A percentile compares a stretch with the other conserved stretches of the same genome.
Evolutionary conservation across 2,888 invertebrate species (phyloP).

Genomic region (Merodon equestris): DNA sequence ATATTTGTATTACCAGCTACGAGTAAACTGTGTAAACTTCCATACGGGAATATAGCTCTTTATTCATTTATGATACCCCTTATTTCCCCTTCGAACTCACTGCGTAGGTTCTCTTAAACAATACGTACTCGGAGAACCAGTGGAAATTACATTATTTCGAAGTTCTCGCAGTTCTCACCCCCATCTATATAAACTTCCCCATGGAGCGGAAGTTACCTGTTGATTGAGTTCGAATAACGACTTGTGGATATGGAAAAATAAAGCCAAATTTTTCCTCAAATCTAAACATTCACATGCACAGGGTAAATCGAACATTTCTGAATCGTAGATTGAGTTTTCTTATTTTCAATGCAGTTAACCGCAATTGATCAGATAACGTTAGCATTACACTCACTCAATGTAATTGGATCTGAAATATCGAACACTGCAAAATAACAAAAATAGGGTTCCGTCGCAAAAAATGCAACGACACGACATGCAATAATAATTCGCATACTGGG

Average conservation of each 20-base stretch:
- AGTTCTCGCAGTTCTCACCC: no score
- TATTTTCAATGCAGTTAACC: conserved; percentile 21
- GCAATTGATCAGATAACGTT: conserved; percentile 49
- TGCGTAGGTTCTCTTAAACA: no score
- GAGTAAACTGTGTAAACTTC: no score
- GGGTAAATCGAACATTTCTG: no score
- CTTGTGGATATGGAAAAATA: background rate
- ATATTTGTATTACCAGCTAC: no score
- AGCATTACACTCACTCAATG: conserved; percentile 54
- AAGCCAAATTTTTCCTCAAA: no score
- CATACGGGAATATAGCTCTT: no score
- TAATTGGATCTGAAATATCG: conserved; percentile 56
- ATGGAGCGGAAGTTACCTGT: background rate
- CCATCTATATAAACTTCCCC: conserved; percentile 4
- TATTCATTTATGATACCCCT: no score
- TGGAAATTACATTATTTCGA: no score
- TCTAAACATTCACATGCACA: no score
- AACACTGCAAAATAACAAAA: conserved; percentile 50
- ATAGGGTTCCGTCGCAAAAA: background rate
- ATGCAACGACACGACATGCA: conserved; percentile 44
- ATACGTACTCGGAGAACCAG: no score
- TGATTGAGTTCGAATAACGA: conserved; percentile 32
- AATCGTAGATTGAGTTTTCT: background rate
- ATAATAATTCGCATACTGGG: conserved; percentile 40
- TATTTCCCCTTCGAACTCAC: no score